A percentile compares a stretch with the other conserved stretches of the same genome.
Evolutionary conservation across 2,797 vertebrate genomes (phyloP).

Genomic region (Nyctalus aviator): DNA sequence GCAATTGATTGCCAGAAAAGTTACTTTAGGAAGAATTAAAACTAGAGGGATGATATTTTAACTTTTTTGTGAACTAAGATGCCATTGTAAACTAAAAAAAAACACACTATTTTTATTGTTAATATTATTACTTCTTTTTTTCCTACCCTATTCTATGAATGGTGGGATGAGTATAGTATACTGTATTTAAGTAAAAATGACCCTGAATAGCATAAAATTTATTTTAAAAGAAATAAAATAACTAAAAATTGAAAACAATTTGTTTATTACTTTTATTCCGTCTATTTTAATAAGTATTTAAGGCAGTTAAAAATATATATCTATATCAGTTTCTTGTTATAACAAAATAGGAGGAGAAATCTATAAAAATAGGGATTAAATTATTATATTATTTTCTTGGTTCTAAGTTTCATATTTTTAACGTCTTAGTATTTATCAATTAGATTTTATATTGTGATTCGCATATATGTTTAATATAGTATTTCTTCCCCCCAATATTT

Average conservation of each 20-base stretch:
- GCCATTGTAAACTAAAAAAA: not conserved
- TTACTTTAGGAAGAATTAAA: slow-evolving; percentile 32
- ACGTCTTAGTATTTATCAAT: slow-evolving; percentile 5
- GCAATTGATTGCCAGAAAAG: not conserved
- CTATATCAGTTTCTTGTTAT: not conserved
- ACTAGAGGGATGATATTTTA: not conserved
- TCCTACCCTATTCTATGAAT: not conserved
- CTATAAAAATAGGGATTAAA: not conserved
- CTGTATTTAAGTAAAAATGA: not conserved
- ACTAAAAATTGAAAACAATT: slow-evolving; percentile 23
- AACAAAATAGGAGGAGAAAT: not conserved
- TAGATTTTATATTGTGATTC: not conserved
- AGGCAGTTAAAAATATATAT: not conserved
- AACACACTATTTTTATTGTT: not conserved
- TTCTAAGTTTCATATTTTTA: slow-evolving; percentile 1
- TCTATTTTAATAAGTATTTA: slow-evolving; percentile 32
- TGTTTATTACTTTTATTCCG: slow-evolving; percentile 18
- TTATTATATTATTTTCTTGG: not conserved
- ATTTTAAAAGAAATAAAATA: not conserved
- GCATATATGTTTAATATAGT: not conserved
- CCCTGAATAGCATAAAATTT: not conserved
- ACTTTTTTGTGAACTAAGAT: not conserved
- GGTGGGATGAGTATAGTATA: not conserved
- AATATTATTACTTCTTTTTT: not conserved
- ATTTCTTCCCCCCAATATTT: not conserved